A percentile compares a stretch with the other conserved stretches of the same genome.
Evolutionary conservation across 2,888 invertebrate species (phyloP).

Genomic region (Andrena minutula): DNA sequence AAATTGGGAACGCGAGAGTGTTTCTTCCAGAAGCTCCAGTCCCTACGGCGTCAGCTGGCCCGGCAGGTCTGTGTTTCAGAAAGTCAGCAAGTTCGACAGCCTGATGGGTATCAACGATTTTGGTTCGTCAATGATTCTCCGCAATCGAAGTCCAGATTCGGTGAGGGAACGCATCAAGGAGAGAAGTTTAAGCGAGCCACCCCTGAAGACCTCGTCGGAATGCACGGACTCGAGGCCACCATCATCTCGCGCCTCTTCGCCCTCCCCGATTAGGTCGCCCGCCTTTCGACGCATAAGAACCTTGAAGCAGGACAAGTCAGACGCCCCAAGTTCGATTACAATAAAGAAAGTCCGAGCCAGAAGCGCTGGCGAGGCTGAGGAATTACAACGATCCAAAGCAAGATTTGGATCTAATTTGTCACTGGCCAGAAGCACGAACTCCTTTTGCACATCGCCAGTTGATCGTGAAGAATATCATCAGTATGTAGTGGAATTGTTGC

Average conservation of each 20-base stretch:
- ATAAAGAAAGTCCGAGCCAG: slow-evolving; percentile 87
- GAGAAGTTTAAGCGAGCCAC: slow-evolving; percentile 89
- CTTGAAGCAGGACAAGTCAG: slow-evolving; percentile 78
- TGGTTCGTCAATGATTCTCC: slow-evolving; percentile 79
- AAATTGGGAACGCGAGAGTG: slow-evolving; percentile 88
- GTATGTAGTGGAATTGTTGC: slow-evolving; percentile 89
- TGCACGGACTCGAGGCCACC: slow-evolving; percentile 50
- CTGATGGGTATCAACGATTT: slow-evolving; percentile 81
- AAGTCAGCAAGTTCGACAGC: slow-evolving; percentile 82
- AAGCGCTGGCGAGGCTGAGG: slow-evolving; percentile 89
- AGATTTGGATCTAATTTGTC: slow-evolving; percentile 77
- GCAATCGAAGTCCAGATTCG: slow-evolving; percentile 82
- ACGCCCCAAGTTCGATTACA: slow-evolving; percentile 72
- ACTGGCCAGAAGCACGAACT: slow-evolving; percentile 85
- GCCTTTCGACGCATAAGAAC: slow-evolving; percentile 89
- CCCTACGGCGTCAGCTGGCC: slow-evolving; percentile 88
- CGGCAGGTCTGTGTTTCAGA: slow-evolving; percentile 85
- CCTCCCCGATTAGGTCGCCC: slow-evolving; percentile 88
- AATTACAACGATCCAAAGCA: slow-evolving; percentile 54
- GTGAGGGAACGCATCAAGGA: slow-evolving; percentile 84
- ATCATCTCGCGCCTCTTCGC: slow-evolving; percentile 85
- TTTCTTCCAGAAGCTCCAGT: slow-evolving; percentile 85
- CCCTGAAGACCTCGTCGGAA: slow-evolving; percentile 85
- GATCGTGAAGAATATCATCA: slow-evolving; percentile 89
- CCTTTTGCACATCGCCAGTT: slow-evolving; percentile 83